Conservation (phyloP, 2,113 vertebrate genomes). For the Strix uralensis region DNA sequence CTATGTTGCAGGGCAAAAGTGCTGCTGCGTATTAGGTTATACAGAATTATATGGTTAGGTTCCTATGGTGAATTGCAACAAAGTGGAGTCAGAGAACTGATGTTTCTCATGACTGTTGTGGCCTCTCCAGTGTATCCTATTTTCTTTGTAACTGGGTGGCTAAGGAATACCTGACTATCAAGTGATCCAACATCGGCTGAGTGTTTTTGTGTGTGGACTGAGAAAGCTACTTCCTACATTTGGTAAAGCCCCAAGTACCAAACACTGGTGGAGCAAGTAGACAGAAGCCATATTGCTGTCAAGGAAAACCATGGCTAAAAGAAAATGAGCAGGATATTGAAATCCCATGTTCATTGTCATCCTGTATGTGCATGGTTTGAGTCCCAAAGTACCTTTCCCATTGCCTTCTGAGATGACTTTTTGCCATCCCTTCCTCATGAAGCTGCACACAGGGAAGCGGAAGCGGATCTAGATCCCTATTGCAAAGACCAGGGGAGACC, state of each 20-base stretch:
- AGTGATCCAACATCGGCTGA: not conserved
- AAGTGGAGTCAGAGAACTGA: not conserved
- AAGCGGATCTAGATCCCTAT: not conserved
- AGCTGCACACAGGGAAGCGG: not conserved
- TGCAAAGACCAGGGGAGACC: not conserved
- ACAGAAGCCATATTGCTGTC: not conserved
- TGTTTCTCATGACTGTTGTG: not conserved
- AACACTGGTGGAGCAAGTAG: not conserved
- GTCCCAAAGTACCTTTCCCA: not conserved
- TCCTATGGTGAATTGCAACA: not conserved
- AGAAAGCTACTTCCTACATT: not conserved
- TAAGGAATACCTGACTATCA: not conserved
- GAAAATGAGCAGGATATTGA: not conserved
- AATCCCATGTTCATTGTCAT: not conserved
- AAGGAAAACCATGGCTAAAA: not conserved
- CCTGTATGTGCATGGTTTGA: not conserved
- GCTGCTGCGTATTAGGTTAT: not conserved
- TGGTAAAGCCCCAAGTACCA: not conserved
- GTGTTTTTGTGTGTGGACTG: not conserved
- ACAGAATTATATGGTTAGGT: not conserved
- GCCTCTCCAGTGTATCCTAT: not conserved
- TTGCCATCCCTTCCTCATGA: not conserved
- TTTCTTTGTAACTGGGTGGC: not conserved
- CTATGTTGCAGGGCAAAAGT: not conserved
- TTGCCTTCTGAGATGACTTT: not conserved